Evolutionary conservation across 2,113 vertebrate species (phyloP).

Genomic region (Caranx melampygus): DNA sequence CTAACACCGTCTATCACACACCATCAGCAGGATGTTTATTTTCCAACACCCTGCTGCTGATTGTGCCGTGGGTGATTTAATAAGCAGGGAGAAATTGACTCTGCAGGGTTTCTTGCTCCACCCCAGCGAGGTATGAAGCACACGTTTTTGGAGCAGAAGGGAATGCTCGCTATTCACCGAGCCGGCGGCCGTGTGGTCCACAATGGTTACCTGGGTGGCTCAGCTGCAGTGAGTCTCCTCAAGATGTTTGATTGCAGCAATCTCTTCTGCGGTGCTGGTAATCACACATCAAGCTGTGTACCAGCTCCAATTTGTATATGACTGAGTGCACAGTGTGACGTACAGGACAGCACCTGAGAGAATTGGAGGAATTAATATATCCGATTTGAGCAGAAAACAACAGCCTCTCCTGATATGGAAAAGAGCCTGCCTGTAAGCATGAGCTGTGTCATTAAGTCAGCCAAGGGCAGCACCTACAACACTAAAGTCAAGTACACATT

Average conservation of each 20-base stretch:
- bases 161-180: constrained; percentile 39
- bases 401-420: neutral
- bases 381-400: constrained; percentile 20
- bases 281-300: constrained; percentile 78
- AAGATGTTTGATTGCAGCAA: constrained; percentile 77
- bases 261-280: constrained; percentile 72
- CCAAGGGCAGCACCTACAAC: neutral
- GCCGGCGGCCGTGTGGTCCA: constrained; percentile 49
- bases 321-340: constrained; percentile 46
- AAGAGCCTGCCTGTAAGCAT: neutral
- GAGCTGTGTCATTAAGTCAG: neutral
- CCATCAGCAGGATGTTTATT: constrained; percentile 71
- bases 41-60: constrained; percentile 68
- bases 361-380: constrained; percentile 34
- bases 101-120: constrained; percentile 57
- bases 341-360: constrained; percentile 34
- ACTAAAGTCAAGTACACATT: too few species aligned
- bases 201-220: constrained; percentile 71
- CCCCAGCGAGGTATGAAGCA: constrained; percentile 48
- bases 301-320: constrained; percentile 54
- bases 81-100: constrained; percentile 73
- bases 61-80: constrained; percentile 73
- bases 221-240: constrained; percentile 58
- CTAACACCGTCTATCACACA: constrained; percentile 53
- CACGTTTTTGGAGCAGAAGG: constrained; percentile 51